Evolutionary conservation across 2,113 vertebrate genomes (phyloP), one percentile per base, ranked within the genome.

Genomic region (Pholis gunnellus): DNA sequence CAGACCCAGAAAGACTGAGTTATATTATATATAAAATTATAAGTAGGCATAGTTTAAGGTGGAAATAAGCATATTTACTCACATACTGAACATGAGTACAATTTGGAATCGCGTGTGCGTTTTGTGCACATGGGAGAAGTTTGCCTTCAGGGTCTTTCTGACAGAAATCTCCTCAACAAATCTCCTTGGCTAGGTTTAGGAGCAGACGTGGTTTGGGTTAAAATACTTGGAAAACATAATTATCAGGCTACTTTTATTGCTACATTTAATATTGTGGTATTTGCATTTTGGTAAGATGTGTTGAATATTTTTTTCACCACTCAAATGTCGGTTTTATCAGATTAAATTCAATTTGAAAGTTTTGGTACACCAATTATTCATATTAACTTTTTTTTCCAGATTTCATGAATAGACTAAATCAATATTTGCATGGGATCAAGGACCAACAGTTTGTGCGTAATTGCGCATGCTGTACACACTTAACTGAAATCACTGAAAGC

Each of bases 361-460:
- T 1, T 50, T 66, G 11, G 11, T 34, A 42, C 27, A 42, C 1
- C 1, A n/a, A 31, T 0, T 40, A 31, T 42, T 27, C 9, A 15
- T 29, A 17, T 36, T 25, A 36, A 65, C 4, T 36, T 15, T n/a
- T 22, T 60, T 31, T 6, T 2, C 11, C 7, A 17, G 2, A 27
- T 72, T 20, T 27, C 9, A 7, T 71, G 25, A 25, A 56, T 4
- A 22, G 13, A 57, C 11, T 0, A 61, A n/a, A 34, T 63, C 1
- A 10, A 63, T 52, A 64, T 75, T 11, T 52, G 4, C 5, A 63
- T 25, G 3, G 9, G 18, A 13, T 20, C 31, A 44, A 20, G 4
- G 3, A 57, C 10, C 17, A 29, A 25, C 9, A 57, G 1, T 15
- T 36, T 67, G 46, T 81, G 72, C 57, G 54, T 72, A 75, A 87